Percentiles rank a stretch among this genome's conserved stretches.
These are phyloP conservation scores for Monoplex corrugatus DNA, from an alignment of 2,888 invertebrate genomes.

Conservation along the genomic window DNA sequence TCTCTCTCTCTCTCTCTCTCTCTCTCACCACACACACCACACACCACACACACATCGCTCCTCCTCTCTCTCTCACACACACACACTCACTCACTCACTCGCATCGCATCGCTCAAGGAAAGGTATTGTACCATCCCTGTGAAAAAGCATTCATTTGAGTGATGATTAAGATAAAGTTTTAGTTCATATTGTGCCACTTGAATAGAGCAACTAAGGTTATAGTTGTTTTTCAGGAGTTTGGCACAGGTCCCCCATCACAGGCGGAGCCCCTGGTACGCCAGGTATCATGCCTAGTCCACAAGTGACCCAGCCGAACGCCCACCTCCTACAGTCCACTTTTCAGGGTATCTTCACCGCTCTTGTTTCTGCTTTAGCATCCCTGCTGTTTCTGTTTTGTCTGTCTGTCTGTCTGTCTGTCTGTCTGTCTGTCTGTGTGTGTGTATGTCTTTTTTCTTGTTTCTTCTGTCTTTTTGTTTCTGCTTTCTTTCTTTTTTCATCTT, in stretches of 20 bases:
- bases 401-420: no score
- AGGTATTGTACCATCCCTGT: no score
- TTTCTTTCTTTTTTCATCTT: neutral
- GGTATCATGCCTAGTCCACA: constrained; percentile 98
- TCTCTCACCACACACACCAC: neutral
- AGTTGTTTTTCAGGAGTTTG: constrained; percentile 58
- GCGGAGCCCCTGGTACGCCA: constrained; percentile 94
- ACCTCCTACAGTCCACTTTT: constrained; percentile 58
- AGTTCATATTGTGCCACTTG: neutral
- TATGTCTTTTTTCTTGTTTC: no score
- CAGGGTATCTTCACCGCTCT: constrained; percentile 52
- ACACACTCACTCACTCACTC: neutral
- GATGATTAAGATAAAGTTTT: neutral
- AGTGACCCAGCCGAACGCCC: constrained; percentile 80
- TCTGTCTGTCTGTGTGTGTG: no score
- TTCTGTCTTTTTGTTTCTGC: neutral
- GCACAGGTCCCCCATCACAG: constrained; percentile 91
- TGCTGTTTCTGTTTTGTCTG: neutral
- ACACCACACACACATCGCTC: neutral
- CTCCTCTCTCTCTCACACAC: neutral
- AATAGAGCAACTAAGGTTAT: no score
- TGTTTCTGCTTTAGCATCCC: no score
- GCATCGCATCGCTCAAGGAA: neutral
- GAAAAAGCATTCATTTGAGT: no score
- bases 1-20: no score